These are phyloP conservation scores for Sphenodon punctatus DNA, from an alignment of 2,797 vertebrate species.

Conservation along the genomic window DNA sequence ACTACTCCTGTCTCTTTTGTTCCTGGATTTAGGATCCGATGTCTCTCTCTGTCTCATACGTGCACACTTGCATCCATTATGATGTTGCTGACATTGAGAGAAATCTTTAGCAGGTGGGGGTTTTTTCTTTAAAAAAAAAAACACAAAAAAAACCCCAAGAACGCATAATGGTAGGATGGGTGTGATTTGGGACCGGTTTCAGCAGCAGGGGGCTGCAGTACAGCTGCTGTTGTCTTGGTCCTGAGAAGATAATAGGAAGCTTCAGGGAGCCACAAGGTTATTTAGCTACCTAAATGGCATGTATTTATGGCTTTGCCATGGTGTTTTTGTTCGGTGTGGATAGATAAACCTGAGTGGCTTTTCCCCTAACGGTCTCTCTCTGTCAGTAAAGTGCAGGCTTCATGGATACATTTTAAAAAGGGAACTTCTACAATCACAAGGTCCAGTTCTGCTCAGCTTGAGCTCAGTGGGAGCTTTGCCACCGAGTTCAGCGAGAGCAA, in stretches of 20 bases:
- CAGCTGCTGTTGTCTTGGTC: conserved; percentile 14
- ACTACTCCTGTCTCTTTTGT: conserved; percentile 65
- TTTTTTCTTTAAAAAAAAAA: too few species aligned
- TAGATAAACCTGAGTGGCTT: neutral
- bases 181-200: conserved; percentile 26
- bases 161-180: neutral
- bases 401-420: neutral
- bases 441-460: neutral
- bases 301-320: neutral
- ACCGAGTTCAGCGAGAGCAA: neutral
- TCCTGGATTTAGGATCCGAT: conserved; percentile 38
- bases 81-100: conserved; percentile 54
- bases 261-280: neutral
- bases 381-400: neutral
- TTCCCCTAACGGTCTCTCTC: neutral
- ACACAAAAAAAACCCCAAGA: neutral
- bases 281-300: conserved; percentile 12
- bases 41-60: neutral
- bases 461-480: conserved; percentile 18
- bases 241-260: conserved; percentile 20
- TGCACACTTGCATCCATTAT: neutral
- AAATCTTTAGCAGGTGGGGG: conserved; percentile 32
- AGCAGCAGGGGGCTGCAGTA: conserved; percentile 32
- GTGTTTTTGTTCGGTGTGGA: neutral
- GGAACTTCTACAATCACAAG: neutral